Base-by-base conservation (phyloP, 2,113 vertebrate species). In the Romanogobio albipinnatus region DNA sequence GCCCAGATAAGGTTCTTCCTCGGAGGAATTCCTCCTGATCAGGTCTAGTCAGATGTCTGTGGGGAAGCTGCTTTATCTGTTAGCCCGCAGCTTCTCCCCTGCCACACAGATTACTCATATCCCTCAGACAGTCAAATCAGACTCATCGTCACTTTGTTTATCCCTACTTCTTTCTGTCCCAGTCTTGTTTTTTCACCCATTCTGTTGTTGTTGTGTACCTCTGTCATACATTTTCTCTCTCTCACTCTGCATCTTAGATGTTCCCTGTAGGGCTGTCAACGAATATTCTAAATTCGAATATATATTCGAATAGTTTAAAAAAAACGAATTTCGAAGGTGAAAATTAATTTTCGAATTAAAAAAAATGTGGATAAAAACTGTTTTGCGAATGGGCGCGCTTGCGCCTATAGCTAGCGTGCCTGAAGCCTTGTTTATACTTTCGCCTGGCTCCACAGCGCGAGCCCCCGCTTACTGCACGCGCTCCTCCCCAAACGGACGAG, bases 1-100 rank as follows among this genome's bases (percentile, higher is more conserved):
- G 66, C 26, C 53, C 51, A 59, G 76, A 85, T 80, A 81, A 86
- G 45, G 22, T 26, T 75, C 36, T 75, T 86, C 47, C 49, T 86
- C 45, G 0, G 45, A 75, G 78, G 79, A 53, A 81, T 81, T 53
- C 45, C 45, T 75, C 29, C 14, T 53, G 43, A 64, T 76, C 59
- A 43, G 58, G 45, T 24, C 24, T 17, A 19, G 33, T 86, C 11
- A 24, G 39, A 9, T 80, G 53, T 73, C 64, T 81, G 0, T 62
- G n/a, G 29, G 58, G 84, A 66, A 76, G 45, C 15, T 61, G 17
- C 59, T 64, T 56, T 86, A 61, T 82, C 80, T 53, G 29, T 82
- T 51, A 24, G 29, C 58, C 39, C 61, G 3, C 43, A 56, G 66
- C 64, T 8, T 85, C 58, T 56, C 68, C 58, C n/a, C 43, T 49